Conservation (phyloP, 2,113 vertebrate species). For the Microtus ochrogaster region DNA sequence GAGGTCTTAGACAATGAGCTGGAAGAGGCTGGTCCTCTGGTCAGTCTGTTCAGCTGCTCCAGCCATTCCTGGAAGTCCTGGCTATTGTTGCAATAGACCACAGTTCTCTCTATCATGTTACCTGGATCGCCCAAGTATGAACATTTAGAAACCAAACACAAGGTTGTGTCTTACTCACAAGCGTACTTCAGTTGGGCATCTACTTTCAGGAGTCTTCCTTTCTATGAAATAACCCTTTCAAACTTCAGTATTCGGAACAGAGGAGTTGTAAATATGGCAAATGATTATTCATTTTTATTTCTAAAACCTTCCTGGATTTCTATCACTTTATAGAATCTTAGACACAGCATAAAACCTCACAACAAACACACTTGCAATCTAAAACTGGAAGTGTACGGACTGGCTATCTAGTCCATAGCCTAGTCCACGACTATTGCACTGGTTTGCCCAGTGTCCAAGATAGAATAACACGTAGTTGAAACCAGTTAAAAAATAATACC, state of each 20-base stretch:
- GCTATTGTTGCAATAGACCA: slow-evolving; percentile 91
- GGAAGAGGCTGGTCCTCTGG: slow-evolving; percentile 91
- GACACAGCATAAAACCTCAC: slow-evolving; percentile 8
- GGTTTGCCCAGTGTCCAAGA: not conserved
- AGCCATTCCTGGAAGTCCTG: slow-evolving; percentile 97
- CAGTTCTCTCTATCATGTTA: slow-evolving; percentile 89
- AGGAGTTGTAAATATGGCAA: not conserved
- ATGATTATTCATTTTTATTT: slow-evolving; percentile 13
- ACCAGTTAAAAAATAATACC: not conserved
- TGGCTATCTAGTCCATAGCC: not conserved
- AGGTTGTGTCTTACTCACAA: slow-evolving; percentile 3
- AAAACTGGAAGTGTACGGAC: not conserved
- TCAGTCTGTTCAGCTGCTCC: slow-evolving; percentile 92
- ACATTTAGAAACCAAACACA: slow-evolving; percentile 46
- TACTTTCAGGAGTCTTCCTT: not conserved
- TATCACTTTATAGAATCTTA: not conserved
- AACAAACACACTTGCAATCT: not conserved
- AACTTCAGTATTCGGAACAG: slow-evolving; percentile 17
- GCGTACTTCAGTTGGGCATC: not conserved
- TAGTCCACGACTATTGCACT: not conserved
- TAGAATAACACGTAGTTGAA: slow-evolving; percentile 12
- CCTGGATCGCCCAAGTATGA: slow-evolving; percentile 84
- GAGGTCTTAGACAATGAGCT: slow-evolving; percentile 89
- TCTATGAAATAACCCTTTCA: not conserved
- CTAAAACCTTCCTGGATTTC: slow-evolving; percentile 32